A percentile compares a stretch with the other conserved stretches of the same genome.
Conservation (phyloP, 2,113 vertebrate genomes). For the Lepisosteus oculatus region DNA sequence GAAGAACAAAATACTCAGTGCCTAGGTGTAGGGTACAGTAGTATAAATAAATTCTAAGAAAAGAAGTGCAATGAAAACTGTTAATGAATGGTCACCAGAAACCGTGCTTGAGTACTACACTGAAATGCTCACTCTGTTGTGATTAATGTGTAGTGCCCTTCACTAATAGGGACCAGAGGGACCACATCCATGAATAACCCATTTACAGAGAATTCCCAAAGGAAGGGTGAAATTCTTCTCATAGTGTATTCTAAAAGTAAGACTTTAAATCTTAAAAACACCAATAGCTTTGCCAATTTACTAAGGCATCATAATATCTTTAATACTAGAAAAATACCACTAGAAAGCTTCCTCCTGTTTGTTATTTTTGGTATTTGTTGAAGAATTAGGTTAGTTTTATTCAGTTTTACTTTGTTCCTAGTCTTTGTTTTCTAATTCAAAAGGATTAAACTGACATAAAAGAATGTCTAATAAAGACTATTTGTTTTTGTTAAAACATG, state of each 20-base stretch:
- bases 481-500: too few relatives aligned
- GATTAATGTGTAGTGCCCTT: conserved; percentile 67
- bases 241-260: conserved; percentile 41
- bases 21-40: conserved; percentile 54
- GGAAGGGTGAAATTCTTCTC: conserved; percentile 60
- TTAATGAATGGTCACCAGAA: conserved; percentile 70
- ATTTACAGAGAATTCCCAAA: conserved; percentile 62
- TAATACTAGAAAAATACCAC: too few relatives aligned
- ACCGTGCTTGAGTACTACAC: conserved; percentile 47
- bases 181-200: conserved; percentile 54
- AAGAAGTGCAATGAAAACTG: conserved; percentile 56
- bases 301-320: too few relatives aligned
- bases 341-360: too few relatives aligned
- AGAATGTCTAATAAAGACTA: too few relatives aligned
- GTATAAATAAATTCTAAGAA: conserved; percentile 51
- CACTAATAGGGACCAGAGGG: conserved; percentile 68
- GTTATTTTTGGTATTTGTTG: too few relatives aligned
- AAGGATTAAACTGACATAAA: too few relatives aligned
- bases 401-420: too few relatives aligned
- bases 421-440: too few relatives aligned
- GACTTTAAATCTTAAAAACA: conserved; percentile 23
- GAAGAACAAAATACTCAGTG: conserved; percentile 50
- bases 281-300: background rate
- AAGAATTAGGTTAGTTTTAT: too few relatives aligned
- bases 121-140: conserved; percentile 62